Conservation (phyloP, 2,888 invertebrate genomes). For the Caenorhabditis afra region DNA sequence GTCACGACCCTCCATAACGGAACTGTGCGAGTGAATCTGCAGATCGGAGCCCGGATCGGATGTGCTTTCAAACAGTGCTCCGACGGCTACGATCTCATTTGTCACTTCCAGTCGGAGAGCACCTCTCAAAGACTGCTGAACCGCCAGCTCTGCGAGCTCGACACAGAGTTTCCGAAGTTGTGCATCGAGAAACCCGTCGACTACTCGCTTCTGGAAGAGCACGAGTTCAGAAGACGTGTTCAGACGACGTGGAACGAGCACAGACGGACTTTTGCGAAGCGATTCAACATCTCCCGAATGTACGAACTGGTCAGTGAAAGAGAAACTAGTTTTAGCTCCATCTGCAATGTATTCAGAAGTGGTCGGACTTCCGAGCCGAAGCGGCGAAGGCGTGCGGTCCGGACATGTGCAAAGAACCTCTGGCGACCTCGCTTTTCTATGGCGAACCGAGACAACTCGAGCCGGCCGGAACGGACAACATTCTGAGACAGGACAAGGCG, state of each 20-base stretch:
- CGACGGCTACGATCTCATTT: background rate
- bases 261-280: conserved; percentile 18
- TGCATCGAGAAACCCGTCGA: conserved; percentile 23
- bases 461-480: background rate
- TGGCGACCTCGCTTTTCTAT: too few relatives aligned
- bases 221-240: conserved; percentile 6
- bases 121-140: background rate
- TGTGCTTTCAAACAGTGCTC: conserved; percentile 22
- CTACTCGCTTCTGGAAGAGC: background rate
- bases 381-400: background rate
- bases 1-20: background rate
- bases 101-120: conserved; percentile 10
- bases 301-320: conserved; percentile 12
- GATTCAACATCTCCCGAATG: conserved; percentile 10
- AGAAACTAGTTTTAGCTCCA: background rate
- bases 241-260: conserved; percentile 30
- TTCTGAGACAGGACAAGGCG: background rate
- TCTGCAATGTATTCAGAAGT: conserved; percentile 4
- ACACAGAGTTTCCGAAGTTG: background rate
- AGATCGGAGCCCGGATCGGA: conserved; percentile 36
- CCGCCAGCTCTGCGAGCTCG: background rate
- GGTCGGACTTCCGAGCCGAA: conserved; percentile 6
- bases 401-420: background rate
- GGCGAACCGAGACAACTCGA: background rate
- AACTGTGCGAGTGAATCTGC: conserved; percentile 5